Evolutionary conservation across 2,888 invertebrate genomes (phyloP).

Genomic region (Drosophila histrio): DNA sequence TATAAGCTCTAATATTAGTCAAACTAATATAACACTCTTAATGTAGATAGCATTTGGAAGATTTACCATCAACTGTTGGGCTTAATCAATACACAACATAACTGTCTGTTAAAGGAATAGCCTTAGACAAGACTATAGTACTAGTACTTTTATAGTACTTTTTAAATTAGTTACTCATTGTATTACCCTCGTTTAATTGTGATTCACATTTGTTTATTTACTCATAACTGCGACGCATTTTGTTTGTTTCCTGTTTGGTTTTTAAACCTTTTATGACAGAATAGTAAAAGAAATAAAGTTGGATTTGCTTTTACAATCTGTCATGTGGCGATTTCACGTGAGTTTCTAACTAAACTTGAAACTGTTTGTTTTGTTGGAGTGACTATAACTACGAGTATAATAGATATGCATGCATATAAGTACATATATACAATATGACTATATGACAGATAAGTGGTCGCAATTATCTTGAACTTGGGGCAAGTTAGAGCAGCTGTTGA

Average conservation of each 20-base stretch:
- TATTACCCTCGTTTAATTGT: slow-evolving; percentile 3
- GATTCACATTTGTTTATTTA: slow-evolving; percentile 11
- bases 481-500: slow-evolving; percentile 13
- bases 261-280: slow-evolving; percentile 5
- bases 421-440: not conserved
- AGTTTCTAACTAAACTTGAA: slow-evolving; percentile 12
- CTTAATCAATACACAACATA: too few species aligned
- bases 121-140: too few species aligned
- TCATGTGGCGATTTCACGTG: slow-evolving; percentile 20
- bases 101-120: too few species aligned
- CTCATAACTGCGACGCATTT: slow-evolving; percentile 37
- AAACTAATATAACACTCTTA: too few species aligned
- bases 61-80: too few species aligned
- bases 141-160: not conserved
- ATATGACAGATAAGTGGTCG: slow-evolving; percentile 32
- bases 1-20: too few species aligned
- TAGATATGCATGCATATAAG: not conserved
- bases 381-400: not conserved
- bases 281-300: slow-evolving; percentile 6
- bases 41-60: too few species aligned
- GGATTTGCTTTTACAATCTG: slow-evolving; percentile 9
- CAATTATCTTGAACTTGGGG: slow-evolving; percentile 32
- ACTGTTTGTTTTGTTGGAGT: slow-evolving; percentile 25
- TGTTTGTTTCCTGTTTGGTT: slow-evolving; percentile 23
- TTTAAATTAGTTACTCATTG: not conserved